These are phyloP conservation scores for Lepilemur ruficaudatus DNA, from an alignment of 2,797 vertebrate species.

Conservation along the genomic window DNA sequence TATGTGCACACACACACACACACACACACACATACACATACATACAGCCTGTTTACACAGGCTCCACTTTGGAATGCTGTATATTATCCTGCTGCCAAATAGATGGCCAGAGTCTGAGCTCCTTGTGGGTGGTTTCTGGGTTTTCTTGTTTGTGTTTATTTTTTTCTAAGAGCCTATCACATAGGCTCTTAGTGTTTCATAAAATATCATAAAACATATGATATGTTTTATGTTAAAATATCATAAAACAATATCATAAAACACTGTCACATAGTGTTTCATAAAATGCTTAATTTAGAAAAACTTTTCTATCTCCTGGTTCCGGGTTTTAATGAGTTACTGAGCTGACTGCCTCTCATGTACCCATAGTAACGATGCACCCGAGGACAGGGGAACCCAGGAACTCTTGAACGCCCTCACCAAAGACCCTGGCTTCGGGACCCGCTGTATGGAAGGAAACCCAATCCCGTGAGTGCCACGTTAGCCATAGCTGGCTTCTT, in stretches of 20 bases:
- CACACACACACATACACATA: rapidly evolving
- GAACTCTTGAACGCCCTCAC: slow-evolving; percentile 88
- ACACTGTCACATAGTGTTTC: background rate
- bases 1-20: rapidly evolving
- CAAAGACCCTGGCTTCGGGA: slow-evolving; percentile 92
- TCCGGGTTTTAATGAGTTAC: background rate
- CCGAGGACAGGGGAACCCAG: slow-evolving; percentile 89
- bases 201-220: background rate
- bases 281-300: background rate
- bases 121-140: background rate
- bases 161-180: background rate
- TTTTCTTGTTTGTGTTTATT: background rate
- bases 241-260: too few relatives aligned
- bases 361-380: slow-evolving; percentile 91
- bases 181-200: background rate
- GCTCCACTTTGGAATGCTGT: background rate
- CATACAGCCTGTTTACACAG: background rate
- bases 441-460: slow-evolving; percentile 94
- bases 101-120: background rate
- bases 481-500: background rate
- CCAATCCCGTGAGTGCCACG: slow-evolving; percentile 90
- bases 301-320: background rate
- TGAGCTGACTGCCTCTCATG: slow-evolving; percentile 51
- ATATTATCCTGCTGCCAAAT: background rate
- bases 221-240: too few relatives aligned